These are phyloP conservation scores for Drosophila ercepeae DNA, from an alignment of 1,140 invertebrate genomes.

Conservation along the genomic window DNA sequence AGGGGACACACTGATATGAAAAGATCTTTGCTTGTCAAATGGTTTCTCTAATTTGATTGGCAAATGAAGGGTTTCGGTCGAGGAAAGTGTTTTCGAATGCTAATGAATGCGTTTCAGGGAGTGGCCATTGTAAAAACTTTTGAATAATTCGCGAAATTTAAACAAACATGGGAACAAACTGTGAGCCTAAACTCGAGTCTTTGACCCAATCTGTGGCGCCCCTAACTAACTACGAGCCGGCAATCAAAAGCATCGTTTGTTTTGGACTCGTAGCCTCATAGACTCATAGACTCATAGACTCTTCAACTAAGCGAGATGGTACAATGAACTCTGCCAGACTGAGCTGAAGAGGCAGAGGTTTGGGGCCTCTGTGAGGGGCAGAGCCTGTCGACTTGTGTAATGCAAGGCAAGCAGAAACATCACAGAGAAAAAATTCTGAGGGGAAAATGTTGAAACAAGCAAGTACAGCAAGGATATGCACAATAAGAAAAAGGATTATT, in stretches of 20 bases:
- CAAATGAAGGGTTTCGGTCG: conserved; percentile 15
- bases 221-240: conserved; percentile 48
- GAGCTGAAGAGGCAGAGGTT: conserved; percentile 12
- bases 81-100: conserved; percentile 8
- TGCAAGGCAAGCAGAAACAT: conserved; percentile 67
- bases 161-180: conserved; percentile 33
- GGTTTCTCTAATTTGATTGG: conserved; percentile 47
- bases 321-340: conserved; percentile 69
- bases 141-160: conserved; percentile 1
- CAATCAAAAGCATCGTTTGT: conserved; percentile 78
- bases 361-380: conserved; percentile 7
- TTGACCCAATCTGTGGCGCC: conserved; percentile 44
- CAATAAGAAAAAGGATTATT: no score
- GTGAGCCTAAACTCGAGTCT: conserved; percentile 35
- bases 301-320: conserved; percentile 74
- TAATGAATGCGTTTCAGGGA: background rate
- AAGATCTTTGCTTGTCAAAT: conserved; percentile 17
- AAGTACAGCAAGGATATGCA: conserved; percentile 8
- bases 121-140: background rate
- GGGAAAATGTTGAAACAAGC: conserved; percentile 21
- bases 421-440: conserved; percentile 6
- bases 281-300: no score
- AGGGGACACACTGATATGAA: conserved; percentile 19
- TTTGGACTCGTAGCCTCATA: conserved; percentile 70
- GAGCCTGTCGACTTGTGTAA: conserved; percentile 50